Conservation (phyloP, 2,888 invertebrate genomes). For the Trichogramma evanescens region DNA sequence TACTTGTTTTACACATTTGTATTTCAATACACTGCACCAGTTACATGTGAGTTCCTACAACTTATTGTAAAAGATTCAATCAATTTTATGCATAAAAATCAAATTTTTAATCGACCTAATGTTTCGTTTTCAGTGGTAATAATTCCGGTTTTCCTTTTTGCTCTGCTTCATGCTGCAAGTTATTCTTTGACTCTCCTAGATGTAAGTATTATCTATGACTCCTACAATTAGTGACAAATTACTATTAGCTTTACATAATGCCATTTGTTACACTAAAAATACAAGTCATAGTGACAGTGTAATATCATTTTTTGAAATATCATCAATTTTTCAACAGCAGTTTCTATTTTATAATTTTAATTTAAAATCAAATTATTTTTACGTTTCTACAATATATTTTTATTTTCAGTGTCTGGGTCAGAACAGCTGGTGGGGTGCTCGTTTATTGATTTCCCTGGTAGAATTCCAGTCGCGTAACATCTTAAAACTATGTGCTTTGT, state of each 20-base stretch:
- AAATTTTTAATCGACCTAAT: background rate
- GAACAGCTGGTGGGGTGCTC: conserved; percentile 82
- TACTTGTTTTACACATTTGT: conserved; percentile 93
- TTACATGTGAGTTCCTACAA: conserved; percentile 61
- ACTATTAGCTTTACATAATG: conserved; percentile 13
- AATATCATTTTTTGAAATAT: background rate
- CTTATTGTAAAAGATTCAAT: too few species aligned
- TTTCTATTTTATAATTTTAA: background rate
- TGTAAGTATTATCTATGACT: conserved; percentile 59
- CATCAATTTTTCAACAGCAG: background rate
- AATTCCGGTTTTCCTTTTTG: conserved; percentile 85
- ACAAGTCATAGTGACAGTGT: background rate
- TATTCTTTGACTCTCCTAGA: conserved; percentile 85
- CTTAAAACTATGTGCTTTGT: conserved; percentile 81
- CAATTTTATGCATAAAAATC: background rate
- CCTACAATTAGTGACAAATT: conserved; percentile 5
- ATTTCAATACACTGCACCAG: conserved; percentile 84
- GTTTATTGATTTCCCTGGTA: conserved; percentile 77
- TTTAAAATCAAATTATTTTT: background rate
- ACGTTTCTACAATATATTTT: background rate
- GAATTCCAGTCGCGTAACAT: conserved; percentile 88
- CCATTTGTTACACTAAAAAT: background rate
- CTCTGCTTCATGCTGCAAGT: conserved; percentile 84
- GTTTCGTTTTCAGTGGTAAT: conserved; percentile 64
- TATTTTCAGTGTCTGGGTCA: conserved; percentile 74